These are phyloP conservation scores for Arrhamphus sclerolepis DNA, from an alignment of 2,797 vertebrate genomes.

Conservation along the genomic window DNA sequence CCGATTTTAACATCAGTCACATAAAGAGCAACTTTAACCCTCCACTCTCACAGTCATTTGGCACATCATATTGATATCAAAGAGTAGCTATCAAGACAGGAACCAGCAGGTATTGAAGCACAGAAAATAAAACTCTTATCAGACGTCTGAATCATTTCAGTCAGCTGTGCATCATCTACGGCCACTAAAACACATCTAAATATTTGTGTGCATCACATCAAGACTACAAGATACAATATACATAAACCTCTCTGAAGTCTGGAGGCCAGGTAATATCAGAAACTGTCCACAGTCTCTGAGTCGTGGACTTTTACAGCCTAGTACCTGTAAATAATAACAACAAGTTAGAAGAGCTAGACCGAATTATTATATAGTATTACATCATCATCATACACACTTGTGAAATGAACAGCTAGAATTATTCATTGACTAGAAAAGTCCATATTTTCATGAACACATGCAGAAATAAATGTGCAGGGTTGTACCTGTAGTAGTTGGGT, in stretches of 20 bases:
- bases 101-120: slow-evolving; percentile 23
- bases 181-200: slow-evolving; percentile 43
- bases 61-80: slow-evolving; percentile 54
- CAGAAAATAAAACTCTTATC: slow-evolving; percentile 16
- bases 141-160: slow-evolving; percentile 22
- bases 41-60: slow-evolving; percentile 60
- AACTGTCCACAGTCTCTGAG: slow-evolving; percentile 28
- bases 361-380: neutral
- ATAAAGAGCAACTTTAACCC: slow-evolving; percentile 20
- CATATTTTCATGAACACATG: neutral
- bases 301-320: slow-evolving; percentile 48
- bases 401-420: neutral
- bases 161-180: slow-evolving; percentile 18
- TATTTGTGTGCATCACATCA: slow-evolving; percentile 36
- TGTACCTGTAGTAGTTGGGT: slow-evolving; percentile 96
- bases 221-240: slow-evolving; percentile 53
- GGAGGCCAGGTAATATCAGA: slow-evolving; percentile 3
- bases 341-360: neutral
- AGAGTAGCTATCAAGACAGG: slow-evolving; percentile 31
- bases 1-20: slow-evolving; percentile 4
- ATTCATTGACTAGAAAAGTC: neutral
- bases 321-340: slow-evolving; percentile 69
- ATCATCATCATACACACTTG: too few relatives aligned
- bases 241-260: slow-evolving; percentile 29
- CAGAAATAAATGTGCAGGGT: neutral